phyloP scores from a whole-genome alignment of 2,797 vertebrate genomes.

The Hybognathus amarus region DNA sequence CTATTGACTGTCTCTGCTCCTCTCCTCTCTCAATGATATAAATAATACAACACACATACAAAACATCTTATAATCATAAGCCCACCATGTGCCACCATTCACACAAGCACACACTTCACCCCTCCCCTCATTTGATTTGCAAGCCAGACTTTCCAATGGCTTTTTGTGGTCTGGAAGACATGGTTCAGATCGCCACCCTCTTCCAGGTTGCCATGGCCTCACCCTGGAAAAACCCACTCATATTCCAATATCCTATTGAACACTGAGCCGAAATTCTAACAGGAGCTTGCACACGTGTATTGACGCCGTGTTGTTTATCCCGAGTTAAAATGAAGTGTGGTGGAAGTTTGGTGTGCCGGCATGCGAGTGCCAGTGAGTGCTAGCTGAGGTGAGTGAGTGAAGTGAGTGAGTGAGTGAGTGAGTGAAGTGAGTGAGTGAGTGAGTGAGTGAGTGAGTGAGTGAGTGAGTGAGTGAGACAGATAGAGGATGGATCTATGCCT shows the following conservation, averaged over 20 bases:
- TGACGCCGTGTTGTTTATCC: slow-evolving; percentile 54
- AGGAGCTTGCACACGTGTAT: slow-evolving; percentile 33
- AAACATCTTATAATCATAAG: slow-evolving; percentile 20
- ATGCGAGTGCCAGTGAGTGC: no score
- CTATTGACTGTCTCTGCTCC: slow-evolving; percentile 34
- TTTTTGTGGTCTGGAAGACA: slow-evolving; percentile 65
- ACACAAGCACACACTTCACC: slow-evolving; percentile 23
- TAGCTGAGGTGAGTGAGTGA: no score
- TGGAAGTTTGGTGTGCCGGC: slow-evolving; percentile 29
- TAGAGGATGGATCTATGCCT: slow-evolving; percentile 6
- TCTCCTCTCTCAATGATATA: slow-evolving; percentile 38
- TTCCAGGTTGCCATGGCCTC: slow-evolving; percentile 78
- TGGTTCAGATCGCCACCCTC: slow-evolving; percentile 70
- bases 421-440: slow-evolving; percentile 35
- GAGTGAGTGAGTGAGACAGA: slow-evolving; percentile 18
- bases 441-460: slow-evolving; percentile 27
- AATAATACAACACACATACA: slow-evolving; percentile 1
- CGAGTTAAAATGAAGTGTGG: slow-evolving; percentile 31
- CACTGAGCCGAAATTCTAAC: slow-evolving; percentile 30
- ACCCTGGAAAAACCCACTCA: slow-evolving; percentile 75
- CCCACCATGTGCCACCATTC: not conserved
- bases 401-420: not conserved
- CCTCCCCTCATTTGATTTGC: slow-evolving; percentile 42
- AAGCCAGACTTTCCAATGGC: slow-evolving; percentile 60
- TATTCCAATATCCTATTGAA: slow-evolving; percentile 68